A percentile compares a stretch with the other conserved stretches of the same genome.
These are phyloP conservation scores for Australoheros scitulus DNA, from an alignment of 2,113 vertebrate species.

Conservation along the genomic window DNA sequence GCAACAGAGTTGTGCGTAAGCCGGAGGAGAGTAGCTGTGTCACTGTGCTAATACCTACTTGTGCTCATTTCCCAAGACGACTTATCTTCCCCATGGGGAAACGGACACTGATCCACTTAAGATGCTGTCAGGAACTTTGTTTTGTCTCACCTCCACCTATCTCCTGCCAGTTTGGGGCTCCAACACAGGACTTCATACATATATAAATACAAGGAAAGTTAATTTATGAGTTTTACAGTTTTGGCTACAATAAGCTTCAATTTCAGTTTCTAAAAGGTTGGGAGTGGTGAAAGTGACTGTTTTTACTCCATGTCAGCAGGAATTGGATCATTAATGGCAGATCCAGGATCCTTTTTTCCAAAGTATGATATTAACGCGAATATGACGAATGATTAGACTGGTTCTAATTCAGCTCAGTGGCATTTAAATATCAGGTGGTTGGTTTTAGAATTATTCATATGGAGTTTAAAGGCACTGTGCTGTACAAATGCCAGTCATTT, in stretches of 20 bases:
- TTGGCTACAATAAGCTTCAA: neutral
- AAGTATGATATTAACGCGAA: neutral
- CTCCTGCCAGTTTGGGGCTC: neutral
- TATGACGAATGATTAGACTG: neutral
- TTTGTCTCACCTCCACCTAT: constrained; percentile 29
- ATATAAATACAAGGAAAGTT: neutral
- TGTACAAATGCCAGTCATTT: neutral
- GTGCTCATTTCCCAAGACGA: constrained; percentile 58
- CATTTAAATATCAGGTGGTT: neutral
- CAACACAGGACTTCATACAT: neutral
- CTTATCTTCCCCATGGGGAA: constrained; percentile 52
- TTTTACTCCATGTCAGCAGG: neutral
- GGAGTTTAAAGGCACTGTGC: neutral
- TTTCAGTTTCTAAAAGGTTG: neutral
- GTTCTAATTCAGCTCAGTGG: neutral
- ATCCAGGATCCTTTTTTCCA: too few relatives aligned
- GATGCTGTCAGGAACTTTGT: constrained; percentile 14
- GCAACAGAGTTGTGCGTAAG: constrained; percentile 1
- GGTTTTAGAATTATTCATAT: neutral
- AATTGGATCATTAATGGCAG: neutral
- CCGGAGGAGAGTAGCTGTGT: constrained; percentile 51
- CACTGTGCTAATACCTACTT: constrained; percentile 73
- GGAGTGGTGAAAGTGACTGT: neutral
- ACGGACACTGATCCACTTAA: constrained; percentile 61
- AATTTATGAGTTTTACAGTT: neutral